phyloP scores from a whole-genome alignment of 2,797 vertebrate species.

The Salmo trutta region DNA sequence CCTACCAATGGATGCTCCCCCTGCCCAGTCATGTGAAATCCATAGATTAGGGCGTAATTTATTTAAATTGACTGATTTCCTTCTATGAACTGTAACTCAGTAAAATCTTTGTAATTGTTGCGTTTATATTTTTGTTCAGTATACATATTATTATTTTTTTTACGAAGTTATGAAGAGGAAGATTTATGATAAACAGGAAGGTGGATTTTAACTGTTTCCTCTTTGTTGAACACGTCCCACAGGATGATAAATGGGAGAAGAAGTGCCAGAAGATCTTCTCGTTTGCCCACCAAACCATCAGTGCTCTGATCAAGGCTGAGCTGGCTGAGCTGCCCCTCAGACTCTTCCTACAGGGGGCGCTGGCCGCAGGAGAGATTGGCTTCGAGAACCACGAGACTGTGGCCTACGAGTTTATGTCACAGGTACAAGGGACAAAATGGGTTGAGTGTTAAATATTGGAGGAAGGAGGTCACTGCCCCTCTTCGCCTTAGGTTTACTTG shows the following conservation, averaged over 20 bases:
- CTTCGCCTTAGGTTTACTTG: not conserved
- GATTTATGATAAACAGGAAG: not conserved
- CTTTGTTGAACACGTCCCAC: not conserved
- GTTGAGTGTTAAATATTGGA: not conserved
- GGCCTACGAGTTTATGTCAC: conserved; percentile 98
- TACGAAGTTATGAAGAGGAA: not conserved
- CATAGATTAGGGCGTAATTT: too few relatives aligned
- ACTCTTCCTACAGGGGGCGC: conserved; percentile 95
- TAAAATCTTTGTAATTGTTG: too few relatives aligned
- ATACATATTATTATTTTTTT: not conserved
- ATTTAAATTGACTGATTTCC: too few relatives aligned
- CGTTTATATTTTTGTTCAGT: not conserved
- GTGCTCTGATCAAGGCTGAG: conserved; percentile 96
- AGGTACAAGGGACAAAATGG: conserved; percentile 75
- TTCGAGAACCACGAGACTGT: conserved; percentile 99
- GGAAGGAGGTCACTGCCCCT: not conserved
- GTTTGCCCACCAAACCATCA: conserved; percentile 97
- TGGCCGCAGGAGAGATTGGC: conserved; percentile 94
- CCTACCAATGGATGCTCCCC: too few relatives aligned
- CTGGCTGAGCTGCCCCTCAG: conserved; percentile 93
- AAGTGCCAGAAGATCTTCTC: conserved; percentile 99
- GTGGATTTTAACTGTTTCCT: not conserved
- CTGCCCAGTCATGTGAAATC: too few relatives aligned
- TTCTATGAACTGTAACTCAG: too few relatives aligned
- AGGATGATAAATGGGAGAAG: conserved; percentile 99